These are phyloP conservation scores for Diabrotica virgifera DNA, from an alignment of 1,140 invertebrate species.

Conservation along the genomic window DNA sequence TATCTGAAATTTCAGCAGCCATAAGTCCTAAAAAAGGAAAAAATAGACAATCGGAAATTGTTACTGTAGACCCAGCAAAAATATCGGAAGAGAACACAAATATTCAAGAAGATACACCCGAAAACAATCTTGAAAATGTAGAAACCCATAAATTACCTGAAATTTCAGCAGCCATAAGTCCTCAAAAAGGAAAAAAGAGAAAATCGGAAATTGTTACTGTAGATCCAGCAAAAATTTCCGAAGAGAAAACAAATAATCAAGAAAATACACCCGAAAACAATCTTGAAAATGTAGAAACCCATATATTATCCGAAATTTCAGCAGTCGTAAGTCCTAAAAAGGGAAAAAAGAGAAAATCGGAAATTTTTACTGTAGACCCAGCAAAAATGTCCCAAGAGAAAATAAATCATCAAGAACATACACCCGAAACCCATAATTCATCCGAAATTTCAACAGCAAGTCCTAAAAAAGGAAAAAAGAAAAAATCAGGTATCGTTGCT, in stretches of 20 bases:
- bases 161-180: not conserved
- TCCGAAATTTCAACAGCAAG: not conserved
- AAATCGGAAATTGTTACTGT: too few species aligned
- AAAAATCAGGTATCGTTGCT: too few species aligned
- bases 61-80: not conserved
- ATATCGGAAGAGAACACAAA: not conserved
- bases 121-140: not conserved
- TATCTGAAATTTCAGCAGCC: too few species aligned
- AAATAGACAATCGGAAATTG: not conserved
- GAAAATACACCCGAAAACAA: too few species aligned
- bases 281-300: too few species aligned
- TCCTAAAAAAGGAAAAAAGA: not conserved
- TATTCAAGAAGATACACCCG: not conserved
- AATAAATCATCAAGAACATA: not conserved
- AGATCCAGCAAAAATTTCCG: too few species aligned
- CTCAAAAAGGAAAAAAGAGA: not conserved
- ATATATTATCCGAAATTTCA: too few species aligned
- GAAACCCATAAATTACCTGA: not conserved
- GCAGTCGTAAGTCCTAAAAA: not conserved
- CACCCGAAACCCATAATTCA: not conserved
- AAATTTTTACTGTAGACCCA: not conserved
- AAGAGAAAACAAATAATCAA: too few species aligned
- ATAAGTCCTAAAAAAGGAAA: not conserved
- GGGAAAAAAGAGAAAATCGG: not conserved
- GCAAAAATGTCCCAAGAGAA: not conserved